These are phyloP conservation scores for Setophaga petechia DNA, from an alignment of 2,113 vertebrate species.

Conservation along the genomic window DNA sequence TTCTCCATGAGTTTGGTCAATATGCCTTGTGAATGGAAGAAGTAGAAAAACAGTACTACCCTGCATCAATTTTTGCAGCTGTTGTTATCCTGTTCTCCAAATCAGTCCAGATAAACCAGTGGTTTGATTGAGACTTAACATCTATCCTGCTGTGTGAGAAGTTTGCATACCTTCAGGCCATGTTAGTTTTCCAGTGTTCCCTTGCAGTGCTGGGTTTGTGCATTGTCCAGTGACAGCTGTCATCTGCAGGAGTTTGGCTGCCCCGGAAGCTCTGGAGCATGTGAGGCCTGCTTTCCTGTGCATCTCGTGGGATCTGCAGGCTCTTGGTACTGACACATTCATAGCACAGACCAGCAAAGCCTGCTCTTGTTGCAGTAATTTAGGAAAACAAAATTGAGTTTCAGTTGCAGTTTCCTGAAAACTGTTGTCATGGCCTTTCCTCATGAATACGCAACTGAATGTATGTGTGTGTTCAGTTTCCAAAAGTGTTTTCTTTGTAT, in stretches of 20 bases:
- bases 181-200: not conserved
- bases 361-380: not conserved
- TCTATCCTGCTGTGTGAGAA: not conserved
- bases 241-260: slow-evolving; percentile 21
- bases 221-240: slow-evolving; percentile 39
- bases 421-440: not conserved
- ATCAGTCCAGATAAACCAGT: not conserved
- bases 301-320: not conserved
- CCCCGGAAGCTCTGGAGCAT: not conserved
- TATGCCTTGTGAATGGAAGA: not conserved
- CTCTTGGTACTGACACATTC: not conserved
- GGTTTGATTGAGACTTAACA: not conserved
- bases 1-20: not conserved
- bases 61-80: not conserved
- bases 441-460: not conserved
- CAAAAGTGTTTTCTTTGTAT: not conserved
- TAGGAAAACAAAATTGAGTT: not conserved
- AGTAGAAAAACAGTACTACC: not conserved
- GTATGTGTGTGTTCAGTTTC: not conserved
- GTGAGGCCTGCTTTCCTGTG: not conserved
- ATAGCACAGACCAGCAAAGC: not conserved
- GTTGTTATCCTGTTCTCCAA: not conserved
- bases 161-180: not conserved
- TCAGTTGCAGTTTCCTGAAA: not conserved
- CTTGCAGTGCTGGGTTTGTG: not conserved